Evolutionary conservation across 2,888 invertebrate genomes (phyloP).

Genomic region (Nysson spinosus): DNA sequence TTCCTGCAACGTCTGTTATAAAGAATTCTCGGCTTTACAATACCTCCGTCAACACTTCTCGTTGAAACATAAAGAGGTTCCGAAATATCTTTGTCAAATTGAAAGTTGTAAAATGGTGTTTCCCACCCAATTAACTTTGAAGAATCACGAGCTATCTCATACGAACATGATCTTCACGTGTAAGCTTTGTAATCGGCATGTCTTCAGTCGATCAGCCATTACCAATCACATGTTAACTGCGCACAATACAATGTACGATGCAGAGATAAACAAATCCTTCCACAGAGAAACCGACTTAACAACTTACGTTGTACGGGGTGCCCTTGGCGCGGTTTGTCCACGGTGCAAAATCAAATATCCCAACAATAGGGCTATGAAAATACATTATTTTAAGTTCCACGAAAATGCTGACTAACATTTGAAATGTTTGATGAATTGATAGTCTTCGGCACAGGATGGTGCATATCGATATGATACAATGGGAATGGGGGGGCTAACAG

Average conservation of each 20-base stretch:
- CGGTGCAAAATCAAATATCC: constrained; percentile 72
- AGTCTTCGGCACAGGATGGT: too few species aligned
- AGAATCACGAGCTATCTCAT: constrained; percentile 79
- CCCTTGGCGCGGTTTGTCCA: constrained; percentile 67
- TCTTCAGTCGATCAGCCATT: constrained; percentile 80
- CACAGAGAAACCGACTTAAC: constrained; percentile 68
- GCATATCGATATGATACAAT: too few species aligned
- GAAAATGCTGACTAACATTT: constrained; percentile 46
- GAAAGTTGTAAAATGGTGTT: constrained; percentile 77
- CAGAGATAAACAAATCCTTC: constrained; percentile 50
- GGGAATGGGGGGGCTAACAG: too few species aligned
- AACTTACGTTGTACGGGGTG: constrained; percentile 64
- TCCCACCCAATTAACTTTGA: constrained; percentile 77
- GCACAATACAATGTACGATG: constrained; percentile 73
- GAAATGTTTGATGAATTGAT: not conserved
- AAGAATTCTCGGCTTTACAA: constrained; percentile 79
- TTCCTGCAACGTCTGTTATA: constrained; percentile 80
- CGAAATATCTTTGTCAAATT: constrained; percentile 48
- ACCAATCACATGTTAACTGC: constrained; percentile 80
- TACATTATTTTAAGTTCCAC: constrained; percentile 73
- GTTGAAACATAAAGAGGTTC: constrained; percentile 78
- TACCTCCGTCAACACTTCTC: constrained; percentile 80
- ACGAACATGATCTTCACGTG: constrained; percentile 81
- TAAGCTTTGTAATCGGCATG: constrained; percentile 81
- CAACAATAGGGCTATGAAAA: constrained; percentile 71